These are phyloP conservation scores for Antechinus flavipes DNA, from an alignment of 2,113 vertebrate species.

Conservation along the genomic window DNA sequence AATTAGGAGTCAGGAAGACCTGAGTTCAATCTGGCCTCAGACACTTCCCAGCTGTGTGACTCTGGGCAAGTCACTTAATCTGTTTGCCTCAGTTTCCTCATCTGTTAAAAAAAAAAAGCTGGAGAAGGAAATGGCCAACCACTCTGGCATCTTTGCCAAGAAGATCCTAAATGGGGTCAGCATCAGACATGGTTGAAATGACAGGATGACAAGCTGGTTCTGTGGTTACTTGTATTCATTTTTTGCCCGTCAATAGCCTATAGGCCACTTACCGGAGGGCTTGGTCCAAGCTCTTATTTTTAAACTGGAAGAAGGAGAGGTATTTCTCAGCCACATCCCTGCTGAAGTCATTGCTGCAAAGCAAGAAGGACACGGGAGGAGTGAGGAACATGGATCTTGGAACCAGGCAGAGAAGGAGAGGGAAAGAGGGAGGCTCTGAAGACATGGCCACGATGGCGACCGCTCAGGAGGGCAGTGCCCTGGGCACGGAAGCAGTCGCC, in stretches of 20 bases:
- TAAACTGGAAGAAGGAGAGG: slow-evolving; percentile 91
- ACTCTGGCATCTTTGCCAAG: neutral
- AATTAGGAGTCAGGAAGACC: too few species aligned
- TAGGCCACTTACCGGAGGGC: slow-evolving; percentile 87
- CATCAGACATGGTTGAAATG: neutral
- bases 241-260: neutral
- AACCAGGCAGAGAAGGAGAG: neutral
- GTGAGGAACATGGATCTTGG: fast-evolving
- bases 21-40: neutral
- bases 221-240: neutral
- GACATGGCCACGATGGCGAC: fast-evolving
- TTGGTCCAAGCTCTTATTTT: slow-evolving; percentile 87
- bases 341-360: slow-evolving; percentile 90
- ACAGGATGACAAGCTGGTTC: neutral
- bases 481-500: neutral
- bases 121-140: neutral
- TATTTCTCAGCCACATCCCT: slow-evolving; percentile 90
- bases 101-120: neutral
- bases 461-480: neutral
- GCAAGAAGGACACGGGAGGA: neutral
- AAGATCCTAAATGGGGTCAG: neutral
- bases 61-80: neutral
- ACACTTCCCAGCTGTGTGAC: neutral
- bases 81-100: neutral
- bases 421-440: neutral